Conservation (phyloP, 64 coral and sea anemone species). For the Montipora capricornis region DNA sequence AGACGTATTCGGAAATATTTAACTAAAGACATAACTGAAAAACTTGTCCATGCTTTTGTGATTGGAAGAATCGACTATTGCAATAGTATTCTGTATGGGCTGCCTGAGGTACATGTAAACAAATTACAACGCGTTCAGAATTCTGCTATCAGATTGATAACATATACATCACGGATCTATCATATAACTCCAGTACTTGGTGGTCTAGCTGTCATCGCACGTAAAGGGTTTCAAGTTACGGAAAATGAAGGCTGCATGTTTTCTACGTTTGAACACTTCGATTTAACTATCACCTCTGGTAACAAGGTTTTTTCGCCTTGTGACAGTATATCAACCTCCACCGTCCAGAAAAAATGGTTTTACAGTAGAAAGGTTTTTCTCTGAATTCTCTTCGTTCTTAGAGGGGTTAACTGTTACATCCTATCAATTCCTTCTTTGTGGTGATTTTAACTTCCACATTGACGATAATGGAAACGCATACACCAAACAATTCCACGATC, state of each 20-base stretch:
- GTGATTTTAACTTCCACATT: constrained; percentile 55
- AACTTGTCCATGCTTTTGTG: too few species aligned
- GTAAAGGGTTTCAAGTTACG: constrained; percentile 31
- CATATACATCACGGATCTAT: too few species aligned
- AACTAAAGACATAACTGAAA: too few species aligned
- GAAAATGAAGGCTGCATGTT: constrained; percentile 36
- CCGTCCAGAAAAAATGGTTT: constrained; percentile 44
- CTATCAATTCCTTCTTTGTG: constrained; percentile 12
- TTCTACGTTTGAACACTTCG: constrained; percentile 35
- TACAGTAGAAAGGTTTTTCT: constrained; percentile 20
- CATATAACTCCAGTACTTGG: not conserved
- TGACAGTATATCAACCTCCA: constrained; percentile 48
- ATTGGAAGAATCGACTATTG: too few species aligned
- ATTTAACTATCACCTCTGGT: constrained; percentile 44
- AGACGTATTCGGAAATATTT: too few species aligned
- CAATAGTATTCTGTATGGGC: too few species aligned
- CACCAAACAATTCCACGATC: constrained; percentile 36
- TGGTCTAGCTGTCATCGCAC: constrained; percentile 45
- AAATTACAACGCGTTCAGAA: too few species aligned
- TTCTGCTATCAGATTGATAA: too few species aligned
- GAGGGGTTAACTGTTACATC: constrained; percentile 42
- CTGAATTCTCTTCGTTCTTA: constrained; percentile 36
- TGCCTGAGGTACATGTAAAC: too few species aligned
- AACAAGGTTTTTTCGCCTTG: constrained; percentile 49
- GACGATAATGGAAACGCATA: constrained; percentile 22